Conservation (phyloP, 1,140 invertebrate species). For the Sitobion miscanthi region DNA sequence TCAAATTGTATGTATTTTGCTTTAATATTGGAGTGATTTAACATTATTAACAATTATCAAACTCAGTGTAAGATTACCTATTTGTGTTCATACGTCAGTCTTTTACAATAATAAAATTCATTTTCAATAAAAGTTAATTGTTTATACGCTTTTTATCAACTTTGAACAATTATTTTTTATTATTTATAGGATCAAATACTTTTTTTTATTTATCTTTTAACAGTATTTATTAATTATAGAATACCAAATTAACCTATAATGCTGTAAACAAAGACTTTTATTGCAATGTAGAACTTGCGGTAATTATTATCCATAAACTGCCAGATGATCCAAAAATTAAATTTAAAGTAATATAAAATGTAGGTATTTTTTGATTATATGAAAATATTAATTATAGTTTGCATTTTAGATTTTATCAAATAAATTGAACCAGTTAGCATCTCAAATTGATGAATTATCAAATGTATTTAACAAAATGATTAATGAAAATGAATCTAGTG, state of each 20-base stretch:
- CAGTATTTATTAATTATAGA: neutral
- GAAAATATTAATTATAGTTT: neutral
- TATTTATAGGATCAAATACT: too few species aligned
- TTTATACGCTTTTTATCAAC: too few species aligned
- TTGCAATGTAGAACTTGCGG: slow-evolving; percentile 33
- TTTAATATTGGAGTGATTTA: too few species aligned
- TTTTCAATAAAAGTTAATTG: too few species aligned
- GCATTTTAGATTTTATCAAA: slow-evolving; percentile 29
- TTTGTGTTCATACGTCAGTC: too few species aligned
- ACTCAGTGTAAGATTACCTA: too few species aligned
- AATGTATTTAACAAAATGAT: neutral
- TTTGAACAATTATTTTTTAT: too few species aligned
- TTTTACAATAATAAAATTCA: too few species aligned
- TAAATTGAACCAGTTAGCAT: neutral
- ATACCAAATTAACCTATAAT: slow-evolving; percentile 30
- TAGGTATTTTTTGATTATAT: neutral
- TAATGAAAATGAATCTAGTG: neutral
- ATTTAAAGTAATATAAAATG: slow-evolving; percentile 14
- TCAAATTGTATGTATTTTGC: too few species aligned
- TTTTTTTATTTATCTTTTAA: neutral
- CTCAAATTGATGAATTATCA: neutral
- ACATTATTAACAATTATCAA: too few species aligned
- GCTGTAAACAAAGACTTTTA: slow-evolving; percentile 32
- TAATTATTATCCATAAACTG: neutral
- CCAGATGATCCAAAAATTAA: slow-evolving; percentile 5